Base-by-base conservation (phyloP, 2,888 invertebrate genomes). In the Sinohyriopsis cumingii region DNA sequence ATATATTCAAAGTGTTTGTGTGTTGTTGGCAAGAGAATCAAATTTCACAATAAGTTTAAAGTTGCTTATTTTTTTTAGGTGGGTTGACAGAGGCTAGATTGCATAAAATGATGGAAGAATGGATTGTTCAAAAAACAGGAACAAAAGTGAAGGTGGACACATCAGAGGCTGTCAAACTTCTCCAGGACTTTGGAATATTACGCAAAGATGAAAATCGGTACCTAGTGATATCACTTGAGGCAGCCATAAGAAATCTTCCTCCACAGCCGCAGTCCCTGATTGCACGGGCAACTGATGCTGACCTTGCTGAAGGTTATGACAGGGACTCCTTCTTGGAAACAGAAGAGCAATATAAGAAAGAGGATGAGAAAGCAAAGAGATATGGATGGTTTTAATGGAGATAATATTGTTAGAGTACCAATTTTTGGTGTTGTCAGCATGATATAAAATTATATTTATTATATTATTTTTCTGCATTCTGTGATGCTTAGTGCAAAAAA, bases 271-370 rank as follows among this genome's bases (percentile, higher is more conserved):
- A 79, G 60, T 82, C 85, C 0, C 70, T 86, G 20, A 78, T 88
- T 19, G 80, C 82, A n/a, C 75, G 87, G 56, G 80, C 75, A 4
- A 75, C 78, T 22, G 87, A 87, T 67, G 81, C 81, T 1, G 88
- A 87, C 67, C 72, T 86, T 59, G 73, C 82, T 0, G 88, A 89
- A 66, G 89, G 88, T n/a, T 87, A 87, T 65, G 88, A 89, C 63
- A 79, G 86, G 61, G 85, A 88, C 62, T 78, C 80, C 15, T 83
- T 82, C 57, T 68, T 84, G 55, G 86, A 87, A 75, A 84, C 83
- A 1, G 86, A 86, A 45, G 83, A 81, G 56, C 83, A 86, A 59
- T 88, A 87, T 69, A 82, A 81, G 61, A 80, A 82, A 55, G 84
- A 84, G 62, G 88, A 84, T 12, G 77, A 81, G 69, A 80, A 80